These are phyloP conservation scores for Quadroppia sp. DNA, from an alignment of 2,888 invertebrate species.

Conservation along the genomic window DNA sequence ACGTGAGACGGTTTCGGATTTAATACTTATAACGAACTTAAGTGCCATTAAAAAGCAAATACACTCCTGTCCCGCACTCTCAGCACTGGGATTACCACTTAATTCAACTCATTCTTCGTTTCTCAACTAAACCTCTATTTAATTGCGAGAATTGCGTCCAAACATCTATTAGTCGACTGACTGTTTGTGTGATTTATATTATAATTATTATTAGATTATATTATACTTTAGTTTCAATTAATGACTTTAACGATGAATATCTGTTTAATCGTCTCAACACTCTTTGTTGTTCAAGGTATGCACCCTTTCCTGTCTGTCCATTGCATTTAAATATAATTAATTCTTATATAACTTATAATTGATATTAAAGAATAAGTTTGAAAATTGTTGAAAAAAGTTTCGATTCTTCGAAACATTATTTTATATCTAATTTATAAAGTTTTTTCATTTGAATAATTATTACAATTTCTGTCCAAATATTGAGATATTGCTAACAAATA, in stretches of 20 bases:
- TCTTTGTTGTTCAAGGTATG: slow-evolving; percentile 15
- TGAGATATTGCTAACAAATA: too few species aligned
- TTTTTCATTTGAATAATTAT: too few species aligned
- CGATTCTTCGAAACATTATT: too few species aligned
- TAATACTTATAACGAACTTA: slow-evolving; percentile 23
- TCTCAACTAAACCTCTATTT: background rate
- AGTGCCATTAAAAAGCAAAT: slow-evolving; percentile 24
- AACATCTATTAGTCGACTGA: background rate
- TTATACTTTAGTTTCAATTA: background rate
- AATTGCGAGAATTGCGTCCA: background rate
- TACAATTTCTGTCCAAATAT: too few species aligned
- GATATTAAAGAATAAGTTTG: too few species aligned
- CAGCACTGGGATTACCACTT: slow-evolving; percentile 6
- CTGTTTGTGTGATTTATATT: background rate
- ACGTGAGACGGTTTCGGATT: slow-evolving; percentile 26
- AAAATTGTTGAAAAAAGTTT: too few species aligned
- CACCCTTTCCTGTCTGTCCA: background rate
- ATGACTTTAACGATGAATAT: slow-evolving; percentile 5
- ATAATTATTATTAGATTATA: slow-evolving; percentile 6
- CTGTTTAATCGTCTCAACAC: slow-evolving; percentile 4
- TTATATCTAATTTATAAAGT: too few species aligned
- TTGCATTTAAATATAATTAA: background rate
- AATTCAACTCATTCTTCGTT: background rate
- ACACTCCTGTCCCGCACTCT: background rate
- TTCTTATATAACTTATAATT: too few species aligned